Evolutionary conservation across 2,797 vertebrate species (phyloP).

Genomic region (Neoniphon sammara): DNA sequence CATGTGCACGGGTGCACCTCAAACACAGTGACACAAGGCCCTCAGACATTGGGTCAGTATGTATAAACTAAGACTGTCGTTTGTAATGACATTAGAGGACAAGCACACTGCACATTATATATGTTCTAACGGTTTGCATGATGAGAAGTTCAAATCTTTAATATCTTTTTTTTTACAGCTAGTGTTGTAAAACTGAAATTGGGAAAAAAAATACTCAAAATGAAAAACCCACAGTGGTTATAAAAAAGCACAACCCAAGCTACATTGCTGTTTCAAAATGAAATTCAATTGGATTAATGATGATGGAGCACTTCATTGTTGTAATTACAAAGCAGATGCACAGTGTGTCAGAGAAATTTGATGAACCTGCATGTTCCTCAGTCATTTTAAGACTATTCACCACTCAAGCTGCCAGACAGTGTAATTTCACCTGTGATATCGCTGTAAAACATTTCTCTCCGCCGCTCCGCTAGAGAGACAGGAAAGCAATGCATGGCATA

Average conservation of each 20-base stretch:
- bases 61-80: background rate
- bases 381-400: slow-evolving; percentile 11
- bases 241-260: background rate
- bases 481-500: slow-evolving; percentile 16
- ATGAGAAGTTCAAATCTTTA: background rate
- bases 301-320: slow-evolving; percentile 4
- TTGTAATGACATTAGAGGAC: background rate
- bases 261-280: slow-evolving; percentile 12
- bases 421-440: slow-evolving; percentile 20
- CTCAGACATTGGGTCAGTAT: background rate
- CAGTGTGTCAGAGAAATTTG: slow-evolving; percentile 1
- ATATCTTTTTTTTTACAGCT: background rate
- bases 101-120: background rate
- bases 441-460: slow-evolving; percentile 15
- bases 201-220: background rate
- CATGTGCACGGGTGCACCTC: slow-evolving; percentile 9
- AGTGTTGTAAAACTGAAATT: background rate
- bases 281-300: slow-evolving; percentile 25
- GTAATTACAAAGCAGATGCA: background rate
- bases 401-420: slow-evolving; percentile 10
- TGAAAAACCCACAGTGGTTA: background rate
- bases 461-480: background rate
- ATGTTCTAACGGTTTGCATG: background rate
- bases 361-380: background rate
- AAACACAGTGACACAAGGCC: slow-evolving; percentile 1